A percentile compares a stretch with the other conserved stretches of the same genome.
Evolutionary conservation across 2,113 vertebrate species (phyloP).

Genomic region (Periophthalmodon schlosseri): DNA sequence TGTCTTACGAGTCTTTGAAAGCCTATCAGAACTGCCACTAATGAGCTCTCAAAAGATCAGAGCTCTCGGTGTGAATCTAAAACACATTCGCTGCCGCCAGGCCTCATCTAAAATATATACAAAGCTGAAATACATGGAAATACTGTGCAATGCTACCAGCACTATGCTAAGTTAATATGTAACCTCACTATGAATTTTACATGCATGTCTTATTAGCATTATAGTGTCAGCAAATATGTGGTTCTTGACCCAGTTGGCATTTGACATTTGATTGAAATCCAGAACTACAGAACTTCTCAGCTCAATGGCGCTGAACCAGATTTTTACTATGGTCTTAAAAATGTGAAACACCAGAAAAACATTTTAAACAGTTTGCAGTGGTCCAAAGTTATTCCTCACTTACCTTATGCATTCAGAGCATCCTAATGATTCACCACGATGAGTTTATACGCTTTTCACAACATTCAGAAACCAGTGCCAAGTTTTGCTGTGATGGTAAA

Average conservation of each 20-base stretch:
- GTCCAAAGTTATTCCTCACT: too few species aligned
- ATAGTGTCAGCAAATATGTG: background rate
- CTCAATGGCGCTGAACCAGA: too few species aligned
- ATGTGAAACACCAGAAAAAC: too few species aligned
- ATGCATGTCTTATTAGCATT: background rate
- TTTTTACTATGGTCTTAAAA: too few species aligned
- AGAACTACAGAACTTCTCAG: background rate
- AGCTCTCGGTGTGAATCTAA: background rate
- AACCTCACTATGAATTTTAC: background rate
- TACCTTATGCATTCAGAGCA: too few species aligned
- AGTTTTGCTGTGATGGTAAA: too few species aligned
- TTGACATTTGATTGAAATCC: background rate
- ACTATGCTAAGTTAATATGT: background rate
- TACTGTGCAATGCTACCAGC: background rate
- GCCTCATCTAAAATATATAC: background rate
- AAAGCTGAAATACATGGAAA: background rate
- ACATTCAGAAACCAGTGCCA: too few species aligned
- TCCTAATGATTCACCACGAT: too few species aligned
- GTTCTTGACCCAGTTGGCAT: background rate
- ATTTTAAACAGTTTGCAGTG: too few species aligned
- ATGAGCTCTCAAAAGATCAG: conserved; percentile 2
- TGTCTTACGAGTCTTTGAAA: conserved; percentile 7
- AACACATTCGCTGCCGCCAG: background rate
- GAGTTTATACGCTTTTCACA: too few species aligned
- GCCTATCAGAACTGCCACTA: background rate